Conservation (phyloP, 1,140 invertebrate genomes). For the Prorops nasuta region DNA sequence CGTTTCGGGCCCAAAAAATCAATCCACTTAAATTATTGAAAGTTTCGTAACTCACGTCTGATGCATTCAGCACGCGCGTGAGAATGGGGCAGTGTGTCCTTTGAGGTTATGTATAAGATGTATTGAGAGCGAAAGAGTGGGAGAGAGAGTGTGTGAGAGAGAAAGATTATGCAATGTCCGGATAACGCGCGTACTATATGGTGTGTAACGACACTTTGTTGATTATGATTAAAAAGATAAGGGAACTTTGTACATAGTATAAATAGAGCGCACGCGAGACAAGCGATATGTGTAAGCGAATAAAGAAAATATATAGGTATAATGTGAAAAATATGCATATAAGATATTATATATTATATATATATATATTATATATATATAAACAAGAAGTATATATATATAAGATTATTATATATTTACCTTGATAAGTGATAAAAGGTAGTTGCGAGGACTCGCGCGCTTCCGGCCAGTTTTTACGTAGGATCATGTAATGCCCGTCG, state of each 20-base stretch:
- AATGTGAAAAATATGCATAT: constrained; percentile 52
- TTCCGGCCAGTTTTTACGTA: constrained; percentile 13
- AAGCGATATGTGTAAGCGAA: constrained; percentile 48
- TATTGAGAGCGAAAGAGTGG: constrained; percentile 18
- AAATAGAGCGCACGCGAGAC: constrained; percentile 42
- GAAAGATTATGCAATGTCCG: constrained; percentile 9
- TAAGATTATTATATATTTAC: constrained; percentile 49
- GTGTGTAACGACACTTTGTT: constrained; percentile 21
- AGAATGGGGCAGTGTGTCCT: not conserved
- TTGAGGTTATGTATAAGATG: too few species aligned
- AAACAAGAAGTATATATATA: constrained; percentile 35
- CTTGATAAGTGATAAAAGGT: constrained; percentile 52
- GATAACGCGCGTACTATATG: constrained; percentile 13
- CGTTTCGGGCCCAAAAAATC: too few species aligned
- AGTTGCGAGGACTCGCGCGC: constrained; percentile 38
- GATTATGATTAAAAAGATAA: constrained; percentile 23
- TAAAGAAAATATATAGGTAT: constrained; percentile 52
- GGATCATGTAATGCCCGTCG: constrained; percentile 8
- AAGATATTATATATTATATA: constrained; percentile 45
- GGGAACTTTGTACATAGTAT: constrained; percentile 53
- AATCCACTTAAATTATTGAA: too few species aligned
- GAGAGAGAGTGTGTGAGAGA: constrained; percentile 11
- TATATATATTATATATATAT: constrained; percentile 24
- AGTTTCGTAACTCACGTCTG: constrained; percentile 20
- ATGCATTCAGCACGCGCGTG: constrained; percentile 10